Evolutionary conservation across 2,113 vertebrate genomes (phyloP).

Genomic region (Sylvicapra grimmia): DNA sequence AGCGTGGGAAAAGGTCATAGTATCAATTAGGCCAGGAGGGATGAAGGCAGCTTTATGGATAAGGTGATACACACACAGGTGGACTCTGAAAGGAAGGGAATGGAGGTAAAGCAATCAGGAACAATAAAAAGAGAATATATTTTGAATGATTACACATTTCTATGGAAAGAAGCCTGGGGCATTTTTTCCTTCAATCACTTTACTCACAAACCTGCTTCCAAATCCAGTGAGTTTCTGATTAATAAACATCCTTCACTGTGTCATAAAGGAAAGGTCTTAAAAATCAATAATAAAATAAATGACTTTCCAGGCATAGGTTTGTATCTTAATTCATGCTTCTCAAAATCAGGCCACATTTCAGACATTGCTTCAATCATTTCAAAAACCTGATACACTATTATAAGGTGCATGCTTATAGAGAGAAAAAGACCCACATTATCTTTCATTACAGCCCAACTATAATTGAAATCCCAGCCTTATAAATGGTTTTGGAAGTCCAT

Average conservation of each 20-base stretch:
- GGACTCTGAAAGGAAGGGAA: background rate
- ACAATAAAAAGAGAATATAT: background rate
- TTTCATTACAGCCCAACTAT: constrained; percentile 4
- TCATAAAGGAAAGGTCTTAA: background rate
- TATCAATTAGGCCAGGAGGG: background rate
- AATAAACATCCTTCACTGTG: background rate
- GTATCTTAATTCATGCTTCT: constrained; percentile 7
- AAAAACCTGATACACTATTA: constrained; percentile 19
- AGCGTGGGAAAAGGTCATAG: background rate
- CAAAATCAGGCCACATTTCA: background rate
- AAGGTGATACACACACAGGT: background rate
- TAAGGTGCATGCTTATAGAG: background rate
- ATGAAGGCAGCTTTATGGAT: background rate
- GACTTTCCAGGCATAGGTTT: background rate
- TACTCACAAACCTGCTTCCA: constrained; percentile 10
- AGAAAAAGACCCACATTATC: background rate
- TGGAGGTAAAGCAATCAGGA: background rate
- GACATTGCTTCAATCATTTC: constrained; percentile 7
- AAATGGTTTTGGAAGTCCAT: constrained; percentile 11
- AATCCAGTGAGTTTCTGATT: background rate
- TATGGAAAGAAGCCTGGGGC: background rate
- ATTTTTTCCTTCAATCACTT: background rate
- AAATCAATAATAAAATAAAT: background rate
- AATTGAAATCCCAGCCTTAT: constrained; percentile 23
- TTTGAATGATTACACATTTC: background rate